Base-by-base conservation (phyloP, 2,797 vertebrate genomes). In the Sebastes iracundus region DNA sequence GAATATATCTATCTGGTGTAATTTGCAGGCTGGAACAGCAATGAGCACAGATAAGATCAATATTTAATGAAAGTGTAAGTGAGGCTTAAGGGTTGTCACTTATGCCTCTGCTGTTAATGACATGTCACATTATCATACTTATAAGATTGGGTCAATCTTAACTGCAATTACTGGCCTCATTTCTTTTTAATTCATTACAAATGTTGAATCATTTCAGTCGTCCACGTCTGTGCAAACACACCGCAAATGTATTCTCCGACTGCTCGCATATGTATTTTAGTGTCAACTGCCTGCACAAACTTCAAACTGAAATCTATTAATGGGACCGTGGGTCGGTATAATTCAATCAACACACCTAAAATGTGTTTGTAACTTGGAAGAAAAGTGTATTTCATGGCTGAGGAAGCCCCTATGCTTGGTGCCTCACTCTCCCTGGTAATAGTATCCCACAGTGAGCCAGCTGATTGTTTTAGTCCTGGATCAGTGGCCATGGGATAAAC, bases 381-480 rank as follows among this genome's bases (percentile, higher is more conserved):
- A 84, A 86, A 85, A 81, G 89, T 89, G 90, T 84, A 82, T 92
- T 90, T 94, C 90, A 92, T 87, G 90, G 90, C 88, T 91, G 92
- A 94, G 81, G 88, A 91, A 87, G 84, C 94, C 94, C 92, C 92
- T 87, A 91, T 94, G 87, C 79, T 75, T 38, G 81, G 81, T 78
- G 89, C 87, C 83, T 83, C 92, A 93, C 90, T 94, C 91, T 93
- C 73, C 84, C 75, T 90, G 93, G 96, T 97, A 96, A 96, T 90
- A 95, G 95, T 95, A 96, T 96, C 95, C 93, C 89, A 83, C 93
- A 90, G 94, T 82, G 93, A 93, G 88, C 88, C 32, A 85, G 90
- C 92, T 95, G 95, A 96, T 96, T 96, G 95, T 95, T 96, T 96
- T 96, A 96, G 96, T 96, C 94, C 90, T 81, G 95, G 96, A 95